These are phyloP conservation scores for Diaphora mendica DNA, from an alignment of 2,888 invertebrate genomes.

Conservation along the genomic window DNA sequence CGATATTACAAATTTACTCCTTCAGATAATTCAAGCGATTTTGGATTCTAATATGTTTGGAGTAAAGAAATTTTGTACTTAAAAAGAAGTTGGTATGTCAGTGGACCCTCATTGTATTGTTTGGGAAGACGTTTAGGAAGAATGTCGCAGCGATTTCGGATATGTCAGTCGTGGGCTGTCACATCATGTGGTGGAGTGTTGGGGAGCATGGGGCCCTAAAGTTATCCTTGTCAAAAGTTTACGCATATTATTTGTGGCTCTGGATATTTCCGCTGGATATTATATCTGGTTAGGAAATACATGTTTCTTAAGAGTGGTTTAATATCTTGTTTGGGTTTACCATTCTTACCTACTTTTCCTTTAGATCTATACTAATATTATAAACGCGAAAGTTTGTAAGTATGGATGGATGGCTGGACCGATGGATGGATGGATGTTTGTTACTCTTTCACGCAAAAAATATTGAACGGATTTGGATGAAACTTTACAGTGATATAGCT, in stretches of 20 bases:
- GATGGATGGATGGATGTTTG: no score
- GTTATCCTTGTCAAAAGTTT: constrained; percentile 25
- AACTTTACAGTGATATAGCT: no score
- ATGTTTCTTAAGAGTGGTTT: background rate
- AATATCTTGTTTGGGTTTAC: background rate
- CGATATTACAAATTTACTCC: constrained; percentile 24
- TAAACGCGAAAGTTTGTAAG: no score
- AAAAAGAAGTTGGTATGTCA: constrained; percentile 38
- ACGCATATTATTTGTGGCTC: background rate
- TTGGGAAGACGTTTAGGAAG: constrained; percentile 75
- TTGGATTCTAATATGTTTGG: background rate
- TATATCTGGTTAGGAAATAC: background rate
- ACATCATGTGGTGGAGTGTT: constrained; percentile 66
- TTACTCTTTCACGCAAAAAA: no score
- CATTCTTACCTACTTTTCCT: no score
- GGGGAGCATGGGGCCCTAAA: constrained; percentile 60
- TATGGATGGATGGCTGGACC: no score
- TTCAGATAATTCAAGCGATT: constrained; percentile 12
- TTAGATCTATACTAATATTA: no score
- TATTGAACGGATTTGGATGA: no score
- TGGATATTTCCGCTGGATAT: background rate
- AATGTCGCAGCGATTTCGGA: constrained; percentile 83
- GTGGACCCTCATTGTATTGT: constrained; percentile 71
- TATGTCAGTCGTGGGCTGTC: constrained; percentile 79
- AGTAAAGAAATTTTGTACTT: constrained; percentile 3